These are phyloP conservation scores for Syngnathus typhle DNA, from an alignment of 2,113 vertebrate species.

Conservation along the genomic window DNA sequence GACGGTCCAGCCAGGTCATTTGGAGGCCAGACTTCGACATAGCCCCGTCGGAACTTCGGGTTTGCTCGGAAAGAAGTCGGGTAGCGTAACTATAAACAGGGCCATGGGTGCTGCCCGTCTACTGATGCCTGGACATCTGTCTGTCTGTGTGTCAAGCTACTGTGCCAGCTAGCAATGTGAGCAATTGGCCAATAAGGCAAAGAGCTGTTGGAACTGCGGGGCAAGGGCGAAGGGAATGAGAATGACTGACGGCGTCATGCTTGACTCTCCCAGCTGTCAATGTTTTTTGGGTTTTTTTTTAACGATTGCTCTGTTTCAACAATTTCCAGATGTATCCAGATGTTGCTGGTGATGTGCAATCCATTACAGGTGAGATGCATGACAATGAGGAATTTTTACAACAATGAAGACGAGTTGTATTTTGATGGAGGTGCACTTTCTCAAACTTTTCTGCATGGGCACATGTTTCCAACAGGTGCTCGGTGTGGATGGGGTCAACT, in stretches of 20 bases:
- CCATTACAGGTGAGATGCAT: slow-evolving; percentile 70
- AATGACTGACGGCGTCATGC: slow-evolving; percentile 56
- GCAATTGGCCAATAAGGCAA: slow-evolving; percentile 53
- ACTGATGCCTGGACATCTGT: slow-evolving; percentile 53
- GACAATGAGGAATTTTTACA: slow-evolving; percentile 8
- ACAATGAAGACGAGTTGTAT: slow-evolving; percentile 1
- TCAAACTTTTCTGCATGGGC: not conserved
- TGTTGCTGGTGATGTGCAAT: slow-evolving; percentile 78
- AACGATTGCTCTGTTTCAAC: slow-evolving; percentile 46
- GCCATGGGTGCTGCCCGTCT: slow-evolving; percentile 58
- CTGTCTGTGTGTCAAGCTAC: slow-evolving; percentile 44
- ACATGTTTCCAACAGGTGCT: slow-evolving; percentile 63
- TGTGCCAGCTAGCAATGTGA: slow-evolving; percentile 53
- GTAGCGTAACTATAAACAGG: slow-evolving; percentile 55
- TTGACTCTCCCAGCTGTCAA: slow-evolving; percentile 38
- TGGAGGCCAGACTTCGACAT: slow-evolving; percentile 63
- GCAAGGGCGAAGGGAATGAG: slow-evolving; percentile 26
- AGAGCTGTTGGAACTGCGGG: slow-evolving; percentile 36
- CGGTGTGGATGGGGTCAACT: slow-evolving; percentile 75
- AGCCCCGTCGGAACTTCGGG: slow-evolving; percentile 47
- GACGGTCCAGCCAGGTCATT: slow-evolving; percentile 56
- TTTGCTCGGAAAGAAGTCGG: slow-evolving; percentile 34
- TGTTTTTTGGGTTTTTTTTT: slow-evolving; percentile 39
- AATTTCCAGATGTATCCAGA: slow-evolving; percentile 74
- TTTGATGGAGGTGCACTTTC: slow-evolving; percentile 3